These are phyloP conservation scores for Pandemis corylana DNA, from an alignment of 2,888 invertebrate species.

Conservation along the genomic window DNA sequence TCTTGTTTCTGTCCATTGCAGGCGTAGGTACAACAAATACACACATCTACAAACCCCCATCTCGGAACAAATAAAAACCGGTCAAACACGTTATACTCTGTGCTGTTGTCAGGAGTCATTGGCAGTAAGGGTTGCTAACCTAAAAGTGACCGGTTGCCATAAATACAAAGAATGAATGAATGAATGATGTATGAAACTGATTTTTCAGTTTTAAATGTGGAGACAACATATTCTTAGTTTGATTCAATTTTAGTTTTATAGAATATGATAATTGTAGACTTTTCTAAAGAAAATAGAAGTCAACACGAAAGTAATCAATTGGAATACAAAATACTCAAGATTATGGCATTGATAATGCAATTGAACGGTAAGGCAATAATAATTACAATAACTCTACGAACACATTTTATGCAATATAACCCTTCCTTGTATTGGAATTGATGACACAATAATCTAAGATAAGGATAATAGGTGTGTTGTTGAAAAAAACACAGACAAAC, in stretches of 20 bases:
- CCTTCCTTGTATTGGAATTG: conserved; percentile 32
- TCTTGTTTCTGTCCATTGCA: too few species aligned
- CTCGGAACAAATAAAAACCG: too few species aligned
- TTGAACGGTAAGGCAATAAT: not conserved
- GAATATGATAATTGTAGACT: not conserved
- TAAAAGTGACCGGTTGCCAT: too few species aligned
- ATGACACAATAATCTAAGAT: conserved; percentile 42
- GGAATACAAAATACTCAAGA: not conserved
- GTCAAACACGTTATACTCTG: too few species aligned
- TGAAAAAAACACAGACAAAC: conserved; percentile 27
- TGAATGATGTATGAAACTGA: not conserved
- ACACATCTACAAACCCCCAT: too few species aligned
- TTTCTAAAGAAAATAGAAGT: not conserved
- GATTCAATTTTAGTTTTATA: not conserved
- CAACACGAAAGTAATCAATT: not conserved
- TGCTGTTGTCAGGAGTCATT: too few species aligned
- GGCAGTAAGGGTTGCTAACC: too few species aligned
- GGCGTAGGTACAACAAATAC: too few species aligned
- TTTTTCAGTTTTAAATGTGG: not conserved
- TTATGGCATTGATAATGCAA: not conserved
- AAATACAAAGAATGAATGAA: too few species aligned
- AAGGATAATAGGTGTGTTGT: conserved; percentile 39
- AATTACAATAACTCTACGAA: conserved; percentile 12
- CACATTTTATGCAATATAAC: conserved; percentile 20
- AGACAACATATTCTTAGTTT: not conserved